Conservation (phyloP, 2,888 invertebrate species). For the Ryuthela nishihirai region DNA sequence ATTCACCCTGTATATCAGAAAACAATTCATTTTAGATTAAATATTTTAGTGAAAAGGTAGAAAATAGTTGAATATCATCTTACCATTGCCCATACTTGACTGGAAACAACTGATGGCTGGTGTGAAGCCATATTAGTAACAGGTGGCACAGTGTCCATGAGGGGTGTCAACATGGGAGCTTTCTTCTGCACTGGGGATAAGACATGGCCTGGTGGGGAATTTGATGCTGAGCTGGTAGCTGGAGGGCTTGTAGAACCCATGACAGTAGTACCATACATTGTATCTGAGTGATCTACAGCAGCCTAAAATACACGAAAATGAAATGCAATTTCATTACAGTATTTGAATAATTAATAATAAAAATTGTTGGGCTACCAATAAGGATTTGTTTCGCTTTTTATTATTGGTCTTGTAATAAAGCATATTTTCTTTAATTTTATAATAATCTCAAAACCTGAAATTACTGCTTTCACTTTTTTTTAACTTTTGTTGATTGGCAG, state of each 20-base stretch:
- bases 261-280: conserved; percentile 20
- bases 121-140: conserved; percentile 27
- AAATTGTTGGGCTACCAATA: no score
- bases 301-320: conserved; percentile 32
- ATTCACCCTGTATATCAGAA: no score
- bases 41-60: no score
- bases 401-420: no score
- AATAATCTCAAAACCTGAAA: no score
- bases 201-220: conserved; percentile 44
- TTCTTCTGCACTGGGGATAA: conserved; percentile 53
- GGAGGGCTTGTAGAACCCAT: conserved; percentile 12
- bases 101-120: conserved; percentile 3
- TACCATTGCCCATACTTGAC: conserved; percentile 34
- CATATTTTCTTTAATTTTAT: no score
- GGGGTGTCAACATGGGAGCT: conserved; percentile 51
- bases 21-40: no score
- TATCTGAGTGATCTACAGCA: conserved; percentile 39
- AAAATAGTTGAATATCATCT: neutral
- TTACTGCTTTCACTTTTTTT: no score
- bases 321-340: no score
- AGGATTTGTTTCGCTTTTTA: no score
- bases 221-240: conserved; percentile 23
- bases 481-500: no score
- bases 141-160: conserved; percentile 26
- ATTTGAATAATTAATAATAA: no score